These are phyloP conservation scores for Cyclargus thomasi DNA, from an alignment of 1,140 invertebrate species.

Conservation along the genomic window DNA sequence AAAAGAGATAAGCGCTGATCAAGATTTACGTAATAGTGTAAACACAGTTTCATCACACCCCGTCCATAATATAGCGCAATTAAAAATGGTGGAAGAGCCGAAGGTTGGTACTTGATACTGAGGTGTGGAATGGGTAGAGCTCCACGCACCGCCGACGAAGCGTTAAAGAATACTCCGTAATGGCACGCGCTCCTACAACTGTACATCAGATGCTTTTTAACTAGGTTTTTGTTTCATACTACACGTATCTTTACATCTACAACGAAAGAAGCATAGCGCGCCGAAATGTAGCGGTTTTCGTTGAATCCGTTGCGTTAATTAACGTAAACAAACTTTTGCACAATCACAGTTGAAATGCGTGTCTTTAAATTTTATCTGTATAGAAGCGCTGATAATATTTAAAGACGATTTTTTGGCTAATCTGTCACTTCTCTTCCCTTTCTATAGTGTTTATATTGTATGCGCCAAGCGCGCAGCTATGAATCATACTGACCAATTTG, in stretches of 20 bases:
- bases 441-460: too few relatives aligned
- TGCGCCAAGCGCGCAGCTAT: too few relatives aligned
- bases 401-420: too few relatives aligned
- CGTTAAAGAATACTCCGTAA: conserved; percentile 57
- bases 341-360: too few relatives aligned
- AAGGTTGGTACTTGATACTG: conserved; percentile 27
- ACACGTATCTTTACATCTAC: not conserved
- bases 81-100: conserved; percentile 20
- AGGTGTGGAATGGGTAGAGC: conserved; percentile 25
- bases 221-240: conserved; percentile 19
- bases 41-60: conserved; percentile 18
- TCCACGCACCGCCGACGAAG: conserved; percentile 49
- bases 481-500: too few relatives aligned
- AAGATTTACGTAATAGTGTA: not conserved
- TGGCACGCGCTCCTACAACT: conserved; percentile 33
- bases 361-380: too few relatives aligned
- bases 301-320: not conserved
- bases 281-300: not conserved
- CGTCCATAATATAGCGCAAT: conserved; percentile 22
- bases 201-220: conserved; percentile 29
- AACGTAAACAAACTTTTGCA: not conserved
- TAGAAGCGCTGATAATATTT: too few relatives aligned
- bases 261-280: not conserved
- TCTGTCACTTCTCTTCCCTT: too few relatives aligned
- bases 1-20: not conserved